Conservation (phyloP, 2,113 vertebrate genomes). For the Xiphophorus couchianus region DNA sequence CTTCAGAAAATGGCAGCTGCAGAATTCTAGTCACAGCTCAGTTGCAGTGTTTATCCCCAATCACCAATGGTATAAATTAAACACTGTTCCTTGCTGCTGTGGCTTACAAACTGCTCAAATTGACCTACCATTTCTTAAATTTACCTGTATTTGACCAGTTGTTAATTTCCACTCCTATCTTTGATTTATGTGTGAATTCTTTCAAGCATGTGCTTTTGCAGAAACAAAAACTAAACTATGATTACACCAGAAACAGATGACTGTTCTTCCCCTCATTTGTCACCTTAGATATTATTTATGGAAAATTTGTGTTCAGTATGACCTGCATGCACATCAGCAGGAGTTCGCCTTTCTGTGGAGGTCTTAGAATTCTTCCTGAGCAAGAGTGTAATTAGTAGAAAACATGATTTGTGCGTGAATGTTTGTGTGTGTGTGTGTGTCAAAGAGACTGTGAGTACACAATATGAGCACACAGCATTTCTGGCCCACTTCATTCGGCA, state of each 20-base stretch:
- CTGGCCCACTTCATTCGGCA: conserved; percentile 48
- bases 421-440: conserved; percentile 15
- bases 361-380: conserved; percentile 30
- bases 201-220: conserved; percentile 1
- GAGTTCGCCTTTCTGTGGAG: conserved; percentile 5
- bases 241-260: conserved; percentile 2
- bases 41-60: too few relatives aligned
- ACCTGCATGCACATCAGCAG: conserved; percentile 8
- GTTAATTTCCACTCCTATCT: too few relatives aligned
- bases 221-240: neutral
- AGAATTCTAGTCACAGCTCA: too few relatives aligned
- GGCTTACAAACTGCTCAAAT: too few relatives aligned
- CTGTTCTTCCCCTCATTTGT: conserved; percentile 13
- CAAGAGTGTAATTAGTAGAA: conserved; percentile 34
- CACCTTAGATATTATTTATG: conserved; percentile 25
- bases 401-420: conserved; percentile 11
- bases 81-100: too few relatives aligned
- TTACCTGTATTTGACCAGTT: too few relatives aligned
- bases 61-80: too few relatives aligned
- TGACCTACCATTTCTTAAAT: too few relatives aligned
- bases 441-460: conserved; percentile 5
- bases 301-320: conserved; percentile 8
- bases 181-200: neutral
- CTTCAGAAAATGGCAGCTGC: too few relatives aligned
- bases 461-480: conserved; percentile 46